Evolutionary conservation across 2,888 invertebrate species (phyloP).

Genomic region (Orthosia incerta): DNA sequence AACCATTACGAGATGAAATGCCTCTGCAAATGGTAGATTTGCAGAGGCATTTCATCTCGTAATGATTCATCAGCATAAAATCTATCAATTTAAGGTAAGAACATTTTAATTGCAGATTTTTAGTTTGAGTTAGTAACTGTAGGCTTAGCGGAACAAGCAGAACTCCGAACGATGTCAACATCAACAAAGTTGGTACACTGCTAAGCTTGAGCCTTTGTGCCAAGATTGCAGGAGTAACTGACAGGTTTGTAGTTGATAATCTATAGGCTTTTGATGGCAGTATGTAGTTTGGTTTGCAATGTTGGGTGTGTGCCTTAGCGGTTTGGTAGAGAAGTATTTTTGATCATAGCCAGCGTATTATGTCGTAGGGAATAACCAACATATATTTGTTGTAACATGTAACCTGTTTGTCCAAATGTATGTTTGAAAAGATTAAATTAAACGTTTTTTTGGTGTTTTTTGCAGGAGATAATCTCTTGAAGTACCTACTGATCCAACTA

Average conservation of each 20-base stretch:
- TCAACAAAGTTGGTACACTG: constrained; percentile 48
- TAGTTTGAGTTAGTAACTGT: constrained; percentile 44
- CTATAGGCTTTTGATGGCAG: constrained; percentile 32
- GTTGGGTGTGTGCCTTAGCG: neutral
- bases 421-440: no score
- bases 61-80: neutral
- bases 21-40: no score
- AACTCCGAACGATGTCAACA: constrained; percentile 58
- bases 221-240: constrained; percentile 38
- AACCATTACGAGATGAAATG: neutral
- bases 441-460: no score
- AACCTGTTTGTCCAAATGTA: no score
- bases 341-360: constrained; percentile 9
- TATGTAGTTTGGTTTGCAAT: neutral
- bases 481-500: no score
- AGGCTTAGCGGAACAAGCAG: constrained; percentile 31
- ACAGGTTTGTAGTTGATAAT: constrained; percentile 37
- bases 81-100: constrained; percentile 21
- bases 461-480: no score
- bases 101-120: constrained; percentile 57
- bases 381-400: neutral
- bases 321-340: constrained; percentile 11
- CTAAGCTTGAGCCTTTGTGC: constrained; percentile 45
- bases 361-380: neutral
- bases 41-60: no score